Conservation (phyloP, 2,797 vertebrate genomes). For the Carduelis carduelis region DNA sequence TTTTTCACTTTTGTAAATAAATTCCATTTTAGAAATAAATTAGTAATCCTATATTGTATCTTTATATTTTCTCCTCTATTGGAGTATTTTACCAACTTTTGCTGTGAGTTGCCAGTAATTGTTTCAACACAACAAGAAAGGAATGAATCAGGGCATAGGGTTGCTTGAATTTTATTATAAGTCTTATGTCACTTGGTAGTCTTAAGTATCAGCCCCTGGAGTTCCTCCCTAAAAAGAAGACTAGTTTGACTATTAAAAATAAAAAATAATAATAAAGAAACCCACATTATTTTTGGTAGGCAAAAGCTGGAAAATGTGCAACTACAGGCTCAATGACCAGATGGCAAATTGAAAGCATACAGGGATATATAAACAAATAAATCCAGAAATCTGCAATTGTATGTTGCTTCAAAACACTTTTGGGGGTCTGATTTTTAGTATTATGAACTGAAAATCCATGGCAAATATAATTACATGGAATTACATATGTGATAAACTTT, state of each 20-base stretch:
- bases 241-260: neutral
- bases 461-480: neutral
- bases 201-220: neutral
- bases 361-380: neutral
- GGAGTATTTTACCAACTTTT: neutral
- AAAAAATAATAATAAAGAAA: neutral
- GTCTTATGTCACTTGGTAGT: neutral
- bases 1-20: neutral
- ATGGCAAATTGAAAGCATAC: neutral
- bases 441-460: neutral
- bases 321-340: neutral
- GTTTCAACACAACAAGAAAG: neutral
- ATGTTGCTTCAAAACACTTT: neutral
- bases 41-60: neutral
- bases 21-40: neutral
- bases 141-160: neutral
- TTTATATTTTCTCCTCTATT: neutral
- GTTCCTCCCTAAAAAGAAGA: neutral
- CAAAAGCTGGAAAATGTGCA: neutral
- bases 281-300: neutral
- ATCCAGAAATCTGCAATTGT: neutral
- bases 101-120: neutral
- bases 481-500: neutral
- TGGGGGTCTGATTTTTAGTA: neutral
- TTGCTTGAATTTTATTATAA: neutral